Evolutionary conservation across 2,113 vertebrate species (phyloP), one percentile per base, ranked within the genome.

Genomic region (Hucho hucho): DNA sequence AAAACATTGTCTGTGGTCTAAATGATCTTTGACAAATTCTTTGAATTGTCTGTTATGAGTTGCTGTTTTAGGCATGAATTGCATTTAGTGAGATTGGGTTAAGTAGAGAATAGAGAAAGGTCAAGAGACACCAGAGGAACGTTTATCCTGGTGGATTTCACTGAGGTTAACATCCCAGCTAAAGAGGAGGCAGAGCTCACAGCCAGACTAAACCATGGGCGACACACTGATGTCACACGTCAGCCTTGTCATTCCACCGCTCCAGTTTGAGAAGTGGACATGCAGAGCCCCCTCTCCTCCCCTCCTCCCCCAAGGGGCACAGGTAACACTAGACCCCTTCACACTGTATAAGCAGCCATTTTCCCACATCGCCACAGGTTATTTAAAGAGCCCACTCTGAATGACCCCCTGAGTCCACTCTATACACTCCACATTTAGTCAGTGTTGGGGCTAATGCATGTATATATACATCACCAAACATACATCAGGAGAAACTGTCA

Each of bases 151-250:
- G 47, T 53, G 14, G 47, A 53, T 18, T 53, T 16, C 16, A 18
- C 14, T 53, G 12, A 53, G 49, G 3, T 53, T 53, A 3, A 14
- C 49, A 53, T 18, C 14, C 49, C 49, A 53, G 49, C 49, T 18
- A 16, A 53, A 81, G 68, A 83, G 86, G 75, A 89, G 74, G 85
- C 83, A 59, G 65, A 80, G 64, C 79, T 87, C 80, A 12, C 85
- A 79, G 84, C 68, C 73, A 88, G 82, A 87, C 79, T 85, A 81
- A 89, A 84, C 26, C 70, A 72, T 87, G 83, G 81, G 18, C 64
- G 76, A 84, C 80, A 84, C 87, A 87, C 79, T 87, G 79, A 64
- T 69, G 4, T 86, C 80, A 84, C 75, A 59, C 69, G 77, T 82
- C 75, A 49, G 32, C 75, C 77, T 79, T 74, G 67, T 83, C 70